Base-by-base conservation (phyloP, 2,113 vertebrate species). In the Megalops atlanticus region DNA sequence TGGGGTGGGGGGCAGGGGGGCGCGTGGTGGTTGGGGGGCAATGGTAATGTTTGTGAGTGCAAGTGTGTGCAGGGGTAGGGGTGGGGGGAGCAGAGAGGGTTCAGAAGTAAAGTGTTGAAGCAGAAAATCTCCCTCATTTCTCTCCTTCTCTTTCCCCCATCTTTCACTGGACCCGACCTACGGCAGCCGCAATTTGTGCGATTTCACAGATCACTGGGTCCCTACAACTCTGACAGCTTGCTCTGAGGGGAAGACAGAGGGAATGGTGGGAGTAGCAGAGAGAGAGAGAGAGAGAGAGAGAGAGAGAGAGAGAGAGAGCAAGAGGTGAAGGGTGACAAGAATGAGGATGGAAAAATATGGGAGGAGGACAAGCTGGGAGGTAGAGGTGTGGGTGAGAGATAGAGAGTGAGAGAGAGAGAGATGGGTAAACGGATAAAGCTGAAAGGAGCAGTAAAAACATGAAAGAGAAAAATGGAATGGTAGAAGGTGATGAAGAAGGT, bases 131-230 rank as follows among this genome's bases (percentile, higher is more conserved):
- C 84, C 81, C 87, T 72, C 83, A 78, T 82, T 77, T 77, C 49
- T 79, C 80, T 82, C 35, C 83, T 73, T 80, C 58, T 79, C 80
- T 83, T n/a, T 80, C 82, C 81, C 89, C 88, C 86, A 87, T 86
- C 85, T 84, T 89, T 91, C 86, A 84, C 88, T 5, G 82, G 86
- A 81, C 90, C 91, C 91, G 92, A 93, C 89, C 87, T 89, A 92
- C 88, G 92, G 91, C 91, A 90, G 90, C 88, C 90, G 91, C 93
- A 94, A 95, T 95, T 94, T 94, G 94, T 92, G 91, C 92, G 93
- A 95, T 95, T 95, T 94, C 92, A 95, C 93, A 94, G 93, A 88
- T 94, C 88, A 89, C 87, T 83, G 89, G 75, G 84, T 89, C 91
- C 87, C 88, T 92, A 92, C 93, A 91, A 89, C 90, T 89, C 91